Evolutionary conservation across 2,888 invertebrate species (phyloP).

Genomic region (Spialia ferax): DNA sequence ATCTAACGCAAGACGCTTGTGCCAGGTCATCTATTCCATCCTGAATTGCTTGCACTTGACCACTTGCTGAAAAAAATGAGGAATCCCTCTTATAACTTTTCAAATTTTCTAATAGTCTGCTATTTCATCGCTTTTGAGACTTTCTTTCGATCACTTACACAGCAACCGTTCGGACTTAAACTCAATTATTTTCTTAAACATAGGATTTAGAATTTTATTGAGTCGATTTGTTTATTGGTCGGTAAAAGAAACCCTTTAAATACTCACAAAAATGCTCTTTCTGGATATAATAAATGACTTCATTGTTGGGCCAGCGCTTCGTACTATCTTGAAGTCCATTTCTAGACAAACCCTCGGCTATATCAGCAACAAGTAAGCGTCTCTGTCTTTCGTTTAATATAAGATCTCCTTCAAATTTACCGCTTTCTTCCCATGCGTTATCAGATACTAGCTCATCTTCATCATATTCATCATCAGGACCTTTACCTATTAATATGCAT

Average conservation of each 20-base stretch:
- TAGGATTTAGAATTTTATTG: too few relatives aligned
- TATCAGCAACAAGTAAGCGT: constrained; percentile 72
- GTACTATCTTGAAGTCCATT: constrained; percentile 77
- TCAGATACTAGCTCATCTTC: constrained; percentile 69
- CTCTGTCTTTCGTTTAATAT: constrained; percentile 79
- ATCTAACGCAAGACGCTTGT: constrained; percentile 79
- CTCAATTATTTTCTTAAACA: too few relatives aligned
- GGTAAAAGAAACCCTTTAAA: not conserved
- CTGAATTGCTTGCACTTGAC: constrained; percentile 77
- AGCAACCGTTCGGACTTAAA: not conserved
- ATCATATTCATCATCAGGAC: constrained; percentile 63
- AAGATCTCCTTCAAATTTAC: constrained; percentile 84
- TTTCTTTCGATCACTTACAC: not conserved
- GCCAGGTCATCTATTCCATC: constrained; percentile 78
- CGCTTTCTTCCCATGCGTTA: constrained; percentile 82
- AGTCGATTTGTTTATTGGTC: too few relatives aligned
- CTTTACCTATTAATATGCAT: constrained; percentile 53
- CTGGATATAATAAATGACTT: constrained; percentile 78
- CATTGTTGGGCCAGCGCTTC: constrained; percentile 80
- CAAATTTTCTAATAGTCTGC: not conserved
- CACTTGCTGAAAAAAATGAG: constrained; percentile 57
- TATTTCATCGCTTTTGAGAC: not conserved
- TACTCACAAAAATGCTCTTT: constrained; percentile 79
- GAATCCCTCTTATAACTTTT: not conserved
- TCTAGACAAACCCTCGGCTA: constrained; percentile 75